A percentile compares a stretch with the other conserved stretches of the same genome.
Evolutionary conservation across 2,888 invertebrate genomes (phyloP).

Genomic region (Pemphredon lugubris): DNA sequence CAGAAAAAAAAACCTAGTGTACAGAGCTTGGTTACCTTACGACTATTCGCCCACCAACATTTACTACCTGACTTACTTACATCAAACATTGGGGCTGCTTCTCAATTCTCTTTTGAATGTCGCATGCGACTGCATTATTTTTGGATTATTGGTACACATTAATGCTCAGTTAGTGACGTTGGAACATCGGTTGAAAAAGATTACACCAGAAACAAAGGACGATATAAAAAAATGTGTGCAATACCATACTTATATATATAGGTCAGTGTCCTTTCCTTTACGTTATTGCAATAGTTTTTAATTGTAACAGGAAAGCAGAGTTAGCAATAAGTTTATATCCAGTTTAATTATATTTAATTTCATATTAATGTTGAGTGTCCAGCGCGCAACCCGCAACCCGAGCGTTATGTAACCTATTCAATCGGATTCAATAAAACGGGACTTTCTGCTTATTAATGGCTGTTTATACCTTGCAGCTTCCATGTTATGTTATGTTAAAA

Average conservation of each 20-base stretch:
- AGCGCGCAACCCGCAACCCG: too few species aligned
- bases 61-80: slow-evolving; percentile 15
- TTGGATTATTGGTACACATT: slow-evolving; percentile 35
- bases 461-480: too few species aligned
- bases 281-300: too few species aligned
- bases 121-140: slow-evolving; percentile 41
- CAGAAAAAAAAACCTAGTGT: slow-evolving; percentile 12
- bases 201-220: not conserved
- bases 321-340: too few species aligned
- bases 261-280: too few species aligned
- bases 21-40: slow-evolving; percentile 46
- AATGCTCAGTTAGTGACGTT: slow-evolving; percentile 49
- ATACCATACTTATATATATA: slow-evolving; percentile 34
- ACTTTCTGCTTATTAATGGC: too few species aligned
- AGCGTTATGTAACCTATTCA: too few species aligned
- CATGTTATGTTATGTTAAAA: too few species aligned
- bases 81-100: slow-evolving; percentile 22
- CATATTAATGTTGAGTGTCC: too few species aligned
- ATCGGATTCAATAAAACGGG: too few species aligned
- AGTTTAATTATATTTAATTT: too few species aligned
- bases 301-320: too few species aligned
- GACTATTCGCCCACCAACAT: slow-evolving; percentile 4
- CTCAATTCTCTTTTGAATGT: slow-evolving; percentile 17
- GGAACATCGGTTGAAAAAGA: slow-evolving; percentile 28
- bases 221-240: slow-evolving; percentile 7